These are phyloP conservation scores for Tiliqua scincoides DNA, from an alignment of 2,113 vertebrate genomes.

Conservation along the genomic window DNA sequence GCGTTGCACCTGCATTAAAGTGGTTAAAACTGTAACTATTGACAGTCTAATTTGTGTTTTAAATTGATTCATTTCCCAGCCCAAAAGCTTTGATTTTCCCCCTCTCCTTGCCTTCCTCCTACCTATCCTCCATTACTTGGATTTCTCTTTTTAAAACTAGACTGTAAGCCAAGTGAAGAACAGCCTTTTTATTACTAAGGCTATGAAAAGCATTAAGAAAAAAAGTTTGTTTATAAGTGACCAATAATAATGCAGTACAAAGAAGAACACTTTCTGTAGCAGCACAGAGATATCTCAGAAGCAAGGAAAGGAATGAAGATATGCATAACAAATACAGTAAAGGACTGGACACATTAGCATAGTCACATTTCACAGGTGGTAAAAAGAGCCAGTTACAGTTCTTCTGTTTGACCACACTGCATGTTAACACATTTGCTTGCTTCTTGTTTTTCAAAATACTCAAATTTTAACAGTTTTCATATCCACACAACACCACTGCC, in stretches of 20 bases:
- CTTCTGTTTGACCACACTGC: neutral
- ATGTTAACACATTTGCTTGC: neutral
- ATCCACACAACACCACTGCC: neutral
- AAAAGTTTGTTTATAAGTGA: neutral
- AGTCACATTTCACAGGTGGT: no score
- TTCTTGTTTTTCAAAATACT: neutral
- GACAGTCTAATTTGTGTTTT: neutral
- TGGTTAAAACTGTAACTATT: neutral
- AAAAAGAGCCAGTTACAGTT: no score
- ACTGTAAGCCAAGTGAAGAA: neutral
- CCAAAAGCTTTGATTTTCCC: neutral
- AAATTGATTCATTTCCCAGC: neutral
- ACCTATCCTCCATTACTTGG: neutral
- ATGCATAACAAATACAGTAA: no score
- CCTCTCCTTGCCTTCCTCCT: neutral
- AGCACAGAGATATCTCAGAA: neutral
- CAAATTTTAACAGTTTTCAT: neutral
- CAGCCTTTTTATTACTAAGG: neutral
- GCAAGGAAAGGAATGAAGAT: no score
- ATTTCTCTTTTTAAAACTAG: neutral
- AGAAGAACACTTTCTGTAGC: neutral
- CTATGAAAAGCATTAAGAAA: neutral
- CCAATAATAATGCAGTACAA: no score
- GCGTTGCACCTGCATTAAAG: slow-evolving; percentile 77
- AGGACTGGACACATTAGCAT: no score